Conservation (phyloP, 1,140 invertebrate species). For the Hetaerina americana region DNA sequence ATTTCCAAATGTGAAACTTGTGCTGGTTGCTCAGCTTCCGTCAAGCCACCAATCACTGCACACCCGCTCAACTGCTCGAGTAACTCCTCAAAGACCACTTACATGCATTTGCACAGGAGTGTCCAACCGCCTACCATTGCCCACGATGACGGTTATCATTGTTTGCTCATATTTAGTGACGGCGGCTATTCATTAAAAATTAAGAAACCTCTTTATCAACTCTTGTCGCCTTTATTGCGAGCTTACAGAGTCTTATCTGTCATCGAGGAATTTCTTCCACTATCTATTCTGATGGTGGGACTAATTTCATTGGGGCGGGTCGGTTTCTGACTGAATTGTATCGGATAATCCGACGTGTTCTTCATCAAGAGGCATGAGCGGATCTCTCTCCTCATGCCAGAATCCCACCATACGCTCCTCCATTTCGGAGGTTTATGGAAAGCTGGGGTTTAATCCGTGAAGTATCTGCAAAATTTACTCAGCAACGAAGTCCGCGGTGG, state of each 20-base stretch:
- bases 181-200: too few species aligned
- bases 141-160: too few species aligned
- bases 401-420: neutral
- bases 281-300: constrained; percentile 27
- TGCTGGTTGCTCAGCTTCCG: too few species aligned
- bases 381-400: neutral
- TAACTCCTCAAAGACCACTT: too few species aligned
- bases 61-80: too few species aligned
- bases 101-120: too few species aligned
- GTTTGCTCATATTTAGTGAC: too few species aligned
- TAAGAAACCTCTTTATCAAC: constrained; percentile 18
- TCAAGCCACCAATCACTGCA: too few species aligned
- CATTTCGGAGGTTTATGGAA: neutral
- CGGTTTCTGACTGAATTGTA: neutral
- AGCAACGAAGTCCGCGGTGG: too few species aligned
- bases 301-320: constrained; percentile 25
- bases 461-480: too few species aligned
- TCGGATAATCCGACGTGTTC: neutral
- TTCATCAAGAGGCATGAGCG: neutral
- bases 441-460: neutral
- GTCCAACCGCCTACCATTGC: too few species aligned
- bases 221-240: constrained; percentile 26
- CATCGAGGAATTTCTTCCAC: constrained; percentile 23
- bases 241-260: constrained; percentile 26
- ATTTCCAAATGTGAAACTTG: too few species aligned